A percentile compares a stretch with the other conserved stretches of the same genome.
These are phyloP conservation scores for Melanophora roralis DNA, from an alignment of 2,888 invertebrate species.

Conservation along the genomic window DNA sequence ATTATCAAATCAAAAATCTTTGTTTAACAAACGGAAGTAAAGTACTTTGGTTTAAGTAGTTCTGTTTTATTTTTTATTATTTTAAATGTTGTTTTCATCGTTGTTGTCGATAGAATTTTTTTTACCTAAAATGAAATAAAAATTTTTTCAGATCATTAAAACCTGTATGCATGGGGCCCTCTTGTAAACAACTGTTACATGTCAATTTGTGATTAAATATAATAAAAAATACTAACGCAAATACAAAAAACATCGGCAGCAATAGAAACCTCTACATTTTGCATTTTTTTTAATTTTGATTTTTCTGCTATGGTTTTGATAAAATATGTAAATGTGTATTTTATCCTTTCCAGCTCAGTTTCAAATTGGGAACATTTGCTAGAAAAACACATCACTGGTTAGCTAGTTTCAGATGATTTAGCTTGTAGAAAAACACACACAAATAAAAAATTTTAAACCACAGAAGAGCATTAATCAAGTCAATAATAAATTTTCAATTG, in stretches of 20 bases:
- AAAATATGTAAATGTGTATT: slow-evolving; percentile 30
- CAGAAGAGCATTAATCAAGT: slow-evolving; percentile 63
- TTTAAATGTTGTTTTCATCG: no score
- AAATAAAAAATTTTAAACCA: slow-evolving; percentile 42
- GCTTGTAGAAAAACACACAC: neutral
- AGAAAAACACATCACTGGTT: slow-evolving; percentile 9
- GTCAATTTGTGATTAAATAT: slow-evolving; percentile 13
- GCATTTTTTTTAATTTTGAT: neutral
- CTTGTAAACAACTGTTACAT: slow-evolving; percentile 56
- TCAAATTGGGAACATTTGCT: slow-evolving; percentile 39
- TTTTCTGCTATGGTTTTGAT: slow-evolving; percentile 1
- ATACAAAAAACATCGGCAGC: neutral
- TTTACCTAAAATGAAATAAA: no score
- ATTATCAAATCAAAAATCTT: no score
- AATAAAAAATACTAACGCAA: slow-evolving; percentile 30
- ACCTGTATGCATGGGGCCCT: neutral
- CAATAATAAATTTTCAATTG: slow-evolving; percentile 62
- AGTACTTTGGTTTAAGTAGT: no score
- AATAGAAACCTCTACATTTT: slow-evolving; percentile 44
- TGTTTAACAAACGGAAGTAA: no score
- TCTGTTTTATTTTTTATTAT: no score
- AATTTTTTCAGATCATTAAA: no score
- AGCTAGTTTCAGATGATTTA: slow-evolving; percentile 19
- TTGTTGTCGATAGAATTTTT: no score
- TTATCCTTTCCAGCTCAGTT: neutral